A percentile compares a stretch with the other conserved stretches of the same genome.
Conservation (phyloP, 1,140 invertebrate genomes). For the Micrasema longulum region DNA sequence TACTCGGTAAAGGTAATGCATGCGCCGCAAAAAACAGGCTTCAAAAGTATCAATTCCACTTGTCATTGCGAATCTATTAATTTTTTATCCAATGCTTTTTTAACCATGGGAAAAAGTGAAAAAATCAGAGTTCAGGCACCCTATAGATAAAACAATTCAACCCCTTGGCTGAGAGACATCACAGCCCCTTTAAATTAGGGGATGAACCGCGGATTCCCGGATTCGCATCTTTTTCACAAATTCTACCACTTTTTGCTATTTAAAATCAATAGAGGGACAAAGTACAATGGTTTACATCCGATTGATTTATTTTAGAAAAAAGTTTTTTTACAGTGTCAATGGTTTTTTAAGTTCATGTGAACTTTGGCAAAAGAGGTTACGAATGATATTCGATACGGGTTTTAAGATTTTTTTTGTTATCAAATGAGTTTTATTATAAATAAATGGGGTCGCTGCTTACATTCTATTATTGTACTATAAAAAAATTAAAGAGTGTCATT, state of each 20-base stretch:
- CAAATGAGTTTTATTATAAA: not conserved
- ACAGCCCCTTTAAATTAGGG: constrained; percentile 3
- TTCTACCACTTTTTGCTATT: not conserved
- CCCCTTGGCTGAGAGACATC: not conserved
- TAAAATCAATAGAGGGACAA: too few relatives aligned
- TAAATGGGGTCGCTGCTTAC: not conserved
- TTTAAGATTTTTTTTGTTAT: not conserved
- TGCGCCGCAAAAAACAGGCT: too few relatives aligned
- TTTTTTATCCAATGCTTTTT: not conserved
- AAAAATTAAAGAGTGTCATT: not conserved
- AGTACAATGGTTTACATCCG: too few relatives aligned
- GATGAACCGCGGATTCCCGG: constrained; percentile 2
- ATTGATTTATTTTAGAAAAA: too few relatives aligned
- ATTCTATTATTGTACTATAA: not conserved
- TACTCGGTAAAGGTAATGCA: too few relatives aligned
- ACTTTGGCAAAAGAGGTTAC: not conserved
- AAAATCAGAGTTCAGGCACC: constrained; percentile 27
- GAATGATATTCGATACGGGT: constrained; percentile 6
- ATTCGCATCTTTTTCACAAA: constrained; percentile 9
- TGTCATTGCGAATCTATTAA: constrained; percentile 25
- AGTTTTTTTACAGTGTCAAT: too few relatives aligned
- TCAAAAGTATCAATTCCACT: constrained; percentile 24
- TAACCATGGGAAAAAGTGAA: constrained; percentile 23
- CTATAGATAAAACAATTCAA: not conserved
- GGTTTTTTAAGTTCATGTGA: not conserved